These are phyloP conservation scores for Glaucomys volans DNA, from an alignment of 2,113 vertebrate species.

Conservation along the genomic window DNA sequence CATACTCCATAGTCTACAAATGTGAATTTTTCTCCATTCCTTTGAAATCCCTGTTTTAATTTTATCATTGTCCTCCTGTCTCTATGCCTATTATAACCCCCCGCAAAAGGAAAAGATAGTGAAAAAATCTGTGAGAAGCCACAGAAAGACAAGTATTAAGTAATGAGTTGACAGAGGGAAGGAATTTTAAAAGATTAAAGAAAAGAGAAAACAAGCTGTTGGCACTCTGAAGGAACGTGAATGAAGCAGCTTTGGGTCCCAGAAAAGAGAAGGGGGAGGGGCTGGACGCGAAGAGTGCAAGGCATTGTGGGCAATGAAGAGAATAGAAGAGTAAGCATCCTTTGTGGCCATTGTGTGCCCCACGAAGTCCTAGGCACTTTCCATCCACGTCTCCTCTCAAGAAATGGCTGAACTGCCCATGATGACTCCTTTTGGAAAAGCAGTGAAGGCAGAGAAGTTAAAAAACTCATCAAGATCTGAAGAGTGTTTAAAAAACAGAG, in stretches of 20 bases:
- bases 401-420: not conserved
- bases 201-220: not conserved
- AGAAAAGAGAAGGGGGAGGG: not conserved
- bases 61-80: not conserved
- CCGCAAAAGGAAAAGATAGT: not conserved
- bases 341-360: not conserved
- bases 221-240: not conserved
- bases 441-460: slow-evolving; percentile 10
- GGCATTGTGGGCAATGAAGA: not conserved
- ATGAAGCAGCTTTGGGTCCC: not conserved
- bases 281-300: not conserved
- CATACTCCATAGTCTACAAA: not conserved
- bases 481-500: slow-evolving; percentile 19
- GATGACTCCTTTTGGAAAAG: not conserved
- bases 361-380: not conserved
- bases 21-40: slow-evolving; percentile 6
- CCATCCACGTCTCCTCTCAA: not conserved
- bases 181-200: not conserved
- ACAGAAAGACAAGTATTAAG: not conserved
- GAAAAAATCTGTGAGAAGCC: not conserved
- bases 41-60: not conserved
- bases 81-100: not conserved
- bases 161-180: slow-evolving; percentile 14
- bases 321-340: not conserved
- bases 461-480: not conserved